Conservation (phyloP, 2,113 vertebrate species). For the Hipposideros armiger region DNA sequence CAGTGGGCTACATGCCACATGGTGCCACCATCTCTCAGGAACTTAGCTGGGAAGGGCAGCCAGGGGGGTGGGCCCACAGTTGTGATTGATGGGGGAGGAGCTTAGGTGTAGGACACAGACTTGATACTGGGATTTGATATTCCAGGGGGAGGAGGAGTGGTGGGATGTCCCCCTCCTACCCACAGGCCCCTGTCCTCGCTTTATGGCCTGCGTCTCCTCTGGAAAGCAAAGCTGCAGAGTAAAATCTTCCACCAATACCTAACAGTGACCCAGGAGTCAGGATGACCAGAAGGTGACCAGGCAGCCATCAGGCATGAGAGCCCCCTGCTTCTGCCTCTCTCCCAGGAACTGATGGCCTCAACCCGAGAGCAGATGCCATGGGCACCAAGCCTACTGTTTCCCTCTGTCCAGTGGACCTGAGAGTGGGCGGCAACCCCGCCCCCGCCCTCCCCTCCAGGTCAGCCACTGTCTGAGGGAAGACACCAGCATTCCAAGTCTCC, state of each 20-base stretch:
- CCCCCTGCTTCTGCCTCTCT: neutral
- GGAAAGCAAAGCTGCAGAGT: neutral
- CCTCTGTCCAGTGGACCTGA: neutral
- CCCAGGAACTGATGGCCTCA: too few species aligned
- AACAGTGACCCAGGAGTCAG: neutral
- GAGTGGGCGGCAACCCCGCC: neutral
- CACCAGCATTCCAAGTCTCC: neutral
- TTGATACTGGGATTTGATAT: rapidly evolving
- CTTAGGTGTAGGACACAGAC: neutral
- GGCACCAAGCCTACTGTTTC: neutral
- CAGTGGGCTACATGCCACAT: neutral
- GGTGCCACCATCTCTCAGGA: neutral
- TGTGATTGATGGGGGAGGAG: neutral
- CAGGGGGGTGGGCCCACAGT: neutral
- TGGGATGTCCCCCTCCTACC: neutral
- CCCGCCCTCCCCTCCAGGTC: too few species aligned
- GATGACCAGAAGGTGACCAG: too few species aligned
- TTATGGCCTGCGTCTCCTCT: neutral
- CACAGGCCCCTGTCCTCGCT: neutral
- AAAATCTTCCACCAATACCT: too few species aligned
- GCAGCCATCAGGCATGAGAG: neutral
- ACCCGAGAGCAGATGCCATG: too few species aligned
- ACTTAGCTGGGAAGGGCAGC: too few species aligned
- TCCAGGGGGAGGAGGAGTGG: rapidly evolving
- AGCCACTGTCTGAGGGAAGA: neutral